These are phyloP conservation scores for Zophobas atratus DNA, from an alignment of 1,140 invertebrate species.

Conservation along the genomic window DNA sequence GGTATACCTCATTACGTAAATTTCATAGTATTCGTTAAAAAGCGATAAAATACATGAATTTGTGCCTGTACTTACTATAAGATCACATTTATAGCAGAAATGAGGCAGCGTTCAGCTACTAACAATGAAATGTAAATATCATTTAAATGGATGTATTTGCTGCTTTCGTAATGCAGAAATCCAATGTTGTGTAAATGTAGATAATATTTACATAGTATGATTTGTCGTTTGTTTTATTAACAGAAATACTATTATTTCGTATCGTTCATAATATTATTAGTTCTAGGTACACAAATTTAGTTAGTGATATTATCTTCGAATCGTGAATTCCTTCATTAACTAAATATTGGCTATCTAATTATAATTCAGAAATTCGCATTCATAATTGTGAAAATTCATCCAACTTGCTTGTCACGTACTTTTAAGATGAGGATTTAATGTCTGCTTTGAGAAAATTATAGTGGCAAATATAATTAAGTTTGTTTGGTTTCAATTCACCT, in stretches of 20 bases:
- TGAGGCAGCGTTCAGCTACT: too few relatives aligned
- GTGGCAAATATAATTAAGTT: too few relatives aligned
- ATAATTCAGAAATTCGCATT: slow-evolving; percentile 12
- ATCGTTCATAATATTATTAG: background rate
- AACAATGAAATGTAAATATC: slow-evolving; percentile 1
- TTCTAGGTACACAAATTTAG: slow-evolving; percentile 13
- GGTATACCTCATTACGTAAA: too few relatives aligned
- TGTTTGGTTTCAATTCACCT: too few relatives aligned
- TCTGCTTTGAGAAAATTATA: too few relatives aligned
- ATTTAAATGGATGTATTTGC: slow-evolving; percentile 6
- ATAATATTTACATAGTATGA: slow-evolving; percentile 6
- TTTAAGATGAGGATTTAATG: too few relatives aligned
- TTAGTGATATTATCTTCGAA: slow-evolving; percentile 18
- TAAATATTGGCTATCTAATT: slow-evolving; percentile 30
- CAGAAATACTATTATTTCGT: slow-evolving; percentile 26
- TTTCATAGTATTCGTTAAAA: too few relatives aligned
- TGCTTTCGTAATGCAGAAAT: background rate
- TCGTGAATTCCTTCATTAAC: slow-evolving; percentile 9
- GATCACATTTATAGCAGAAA: too few relatives aligned
- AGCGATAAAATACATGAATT: too few relatives aligned
- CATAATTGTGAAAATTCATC: too few relatives aligned
- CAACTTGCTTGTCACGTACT: too few relatives aligned
- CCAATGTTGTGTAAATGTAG: slow-evolving; percentile 14
- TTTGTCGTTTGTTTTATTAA: slow-evolving; percentile 38
- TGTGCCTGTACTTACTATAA: too few relatives aligned